These are phyloP conservation scores for Drosophila histrio DNA, from an alignment of 2,888 invertebrate genomes.

Conservation along the genomic window DNA sequence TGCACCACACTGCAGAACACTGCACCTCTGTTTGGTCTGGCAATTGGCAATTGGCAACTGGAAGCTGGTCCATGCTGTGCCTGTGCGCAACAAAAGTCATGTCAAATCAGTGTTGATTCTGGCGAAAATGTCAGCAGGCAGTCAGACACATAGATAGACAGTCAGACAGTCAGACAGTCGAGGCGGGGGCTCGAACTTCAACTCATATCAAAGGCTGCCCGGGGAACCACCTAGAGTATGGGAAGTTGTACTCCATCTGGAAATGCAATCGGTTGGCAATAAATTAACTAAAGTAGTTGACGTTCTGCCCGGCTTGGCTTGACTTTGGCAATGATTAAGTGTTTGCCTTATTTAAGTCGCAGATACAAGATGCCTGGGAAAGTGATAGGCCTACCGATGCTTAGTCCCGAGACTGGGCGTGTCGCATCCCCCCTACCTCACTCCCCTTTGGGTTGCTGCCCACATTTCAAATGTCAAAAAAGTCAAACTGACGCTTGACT, in stretches of 20 bases:
- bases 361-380: slow-evolving; percentile 34
- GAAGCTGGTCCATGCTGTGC: slow-evolving; percentile 64
- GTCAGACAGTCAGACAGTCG: slow-evolving; percentile 4
- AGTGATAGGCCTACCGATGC: slow-evolving; percentile 37
- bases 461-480: slow-evolving; percentile 55
- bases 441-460: neutral
- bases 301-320: slow-evolving; percentile 61
- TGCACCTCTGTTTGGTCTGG: slow-evolving; percentile 26
- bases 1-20: slow-evolving; percentile 3
- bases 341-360: slow-evolving; percentile 47
- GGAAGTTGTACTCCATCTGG: slow-evolving; percentile 12
- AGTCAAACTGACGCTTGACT: slow-evolving; percentile 75
- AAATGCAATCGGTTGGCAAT: slow-evolving; percentile 75
- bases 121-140: slow-evolving; percentile 78
- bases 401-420: slow-evolving; percentile 32
- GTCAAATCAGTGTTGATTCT: slow-evolving; percentile 80
- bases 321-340: slow-evolving; percentile 75
- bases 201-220: slow-evolving; percentile 32
- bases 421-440: neutral
- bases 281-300: slow-evolving; percentile 76
- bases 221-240: slow-evolving; percentile 3
- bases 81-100: slow-evolving; percentile 72
- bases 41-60: slow-evolving; percentile 31
- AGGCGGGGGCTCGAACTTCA: slow-evolving; percentile 20
- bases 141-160: slow-evolving; percentile 38